Evolutionary conservation across 35 echinoderm and acorn worm genomes (phyloP), one percentile per base, ranked within the genome.

Genomic region (Nesometra sesokonis): DNA sequence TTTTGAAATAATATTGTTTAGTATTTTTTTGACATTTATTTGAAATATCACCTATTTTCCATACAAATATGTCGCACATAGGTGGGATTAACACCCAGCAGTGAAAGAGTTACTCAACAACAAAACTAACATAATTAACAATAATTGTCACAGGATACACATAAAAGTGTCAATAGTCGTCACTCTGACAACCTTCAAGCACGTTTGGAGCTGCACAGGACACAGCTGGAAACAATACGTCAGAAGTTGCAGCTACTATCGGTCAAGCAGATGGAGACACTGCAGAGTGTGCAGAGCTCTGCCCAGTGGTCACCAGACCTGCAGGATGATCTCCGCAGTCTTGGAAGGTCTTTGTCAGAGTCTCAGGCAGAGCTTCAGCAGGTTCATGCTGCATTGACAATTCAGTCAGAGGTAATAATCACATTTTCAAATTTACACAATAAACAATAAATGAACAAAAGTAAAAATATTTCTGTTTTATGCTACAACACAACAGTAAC

Each of bases 161-260:
- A 80, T 35, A 84, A 91, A 38, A 78, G 88, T 37, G 21, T 79
- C 19, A 77, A 79, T 35, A n/a, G 88, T 17, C 81, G 40, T 36
- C 77, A 76, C 17, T 82, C 88, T 33, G 88, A 82, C 21, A 82
- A 77, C 29, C 35, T 37, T 40, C 46, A 82, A 82, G 23, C 93
- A n/a, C 78, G 81, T 15, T 86, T 90, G 5, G 77, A 93, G 23
- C 88, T 90, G 29, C 78, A 88, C 15, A 93, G 80, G 82, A 88
- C 82, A 17, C 94, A 97, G 83, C 82, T 94, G 30, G 93, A 94
- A 88, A 87, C 85, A 8, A 88, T 94, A 77, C 79, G 90, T 34
- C 92, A 99, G 85, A 91, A 89, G 52, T 47, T 99, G 43, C 96
- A 99, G 47, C 88, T 99, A 17, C 86, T 94, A 32, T 90, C 92